Percentiles rank a stretch among this genome's conserved stretches.
Evolutionary conservation across 2,113 vertebrate species (phyloP).

Genomic region (Paedocypris sp.): DNA sequence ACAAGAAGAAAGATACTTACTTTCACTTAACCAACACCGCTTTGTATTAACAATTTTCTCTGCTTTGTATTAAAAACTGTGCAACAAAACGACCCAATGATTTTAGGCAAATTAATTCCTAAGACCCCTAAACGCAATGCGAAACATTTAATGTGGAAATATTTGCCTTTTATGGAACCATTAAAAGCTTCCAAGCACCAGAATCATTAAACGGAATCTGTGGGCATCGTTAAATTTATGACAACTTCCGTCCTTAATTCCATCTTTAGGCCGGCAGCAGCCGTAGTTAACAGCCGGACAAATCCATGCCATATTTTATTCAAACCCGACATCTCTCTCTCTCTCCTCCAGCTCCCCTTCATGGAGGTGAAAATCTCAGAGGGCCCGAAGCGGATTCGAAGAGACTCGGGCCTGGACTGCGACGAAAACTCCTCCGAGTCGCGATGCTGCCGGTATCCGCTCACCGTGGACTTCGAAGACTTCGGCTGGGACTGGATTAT

Average conservation of each 20-base stretch:
- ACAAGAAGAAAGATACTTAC: too few species aligned
- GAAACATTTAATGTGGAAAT: neutral
- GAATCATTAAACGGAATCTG: neutral
- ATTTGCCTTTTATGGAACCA: neutral
- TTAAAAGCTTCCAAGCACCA: neutral
- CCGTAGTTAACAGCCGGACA: neutral
- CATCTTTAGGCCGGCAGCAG: neutral
- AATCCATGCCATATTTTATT: neutral
- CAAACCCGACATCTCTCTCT: conserved; percentile 29
- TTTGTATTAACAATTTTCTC: too few species aligned
- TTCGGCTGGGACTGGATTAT: conserved; percentile 99
- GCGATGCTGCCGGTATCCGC: conserved; percentile 88
- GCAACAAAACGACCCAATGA: neutral
- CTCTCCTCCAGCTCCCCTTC: conserved; percentile 81
- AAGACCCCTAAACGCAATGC: neutral
- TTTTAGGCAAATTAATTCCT: too few species aligned
- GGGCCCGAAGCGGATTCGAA: conserved; percentile 71
- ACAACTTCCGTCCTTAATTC: neutral
- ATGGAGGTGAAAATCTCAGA: conserved; percentile 94
- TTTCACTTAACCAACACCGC: too few species aligned
- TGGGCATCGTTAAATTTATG: neutral
- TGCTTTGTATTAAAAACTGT: too few species aligned
- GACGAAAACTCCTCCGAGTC: conserved; percentile 89
- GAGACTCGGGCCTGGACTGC: conserved; percentile 90
- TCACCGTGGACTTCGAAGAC: conserved; percentile 95